Conservation (phyloP, 2,797 vertebrate species). For the Galaxias olidus region DNA sequence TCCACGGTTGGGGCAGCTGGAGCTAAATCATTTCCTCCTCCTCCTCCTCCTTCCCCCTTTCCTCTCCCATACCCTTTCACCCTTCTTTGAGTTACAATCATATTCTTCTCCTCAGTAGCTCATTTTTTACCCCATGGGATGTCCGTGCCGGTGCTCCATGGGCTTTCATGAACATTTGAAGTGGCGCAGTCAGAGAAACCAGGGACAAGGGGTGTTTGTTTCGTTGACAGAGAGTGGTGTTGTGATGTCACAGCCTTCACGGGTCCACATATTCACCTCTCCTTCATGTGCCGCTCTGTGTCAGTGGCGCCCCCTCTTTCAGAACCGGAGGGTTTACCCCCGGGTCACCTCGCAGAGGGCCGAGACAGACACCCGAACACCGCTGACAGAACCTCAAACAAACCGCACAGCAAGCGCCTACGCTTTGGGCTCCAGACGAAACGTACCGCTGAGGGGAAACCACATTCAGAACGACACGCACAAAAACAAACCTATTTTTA, state of each 20-base stretch:
- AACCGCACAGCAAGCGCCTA: conserved; percentile 20
- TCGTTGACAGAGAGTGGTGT: background rate
- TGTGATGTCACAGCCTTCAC: background rate
- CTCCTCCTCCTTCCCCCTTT: background rate
- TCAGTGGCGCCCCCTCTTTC: conserved; percentile 5
- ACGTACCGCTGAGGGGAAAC: too few species aligned
- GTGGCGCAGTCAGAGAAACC: background rate
- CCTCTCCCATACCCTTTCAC: conserved; percentile 21
- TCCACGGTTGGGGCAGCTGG: conserved; percentile 41
- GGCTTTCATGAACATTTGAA: background rate
- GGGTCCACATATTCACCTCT: conserved; percentile 5
- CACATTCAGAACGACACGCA: too few species aligned
- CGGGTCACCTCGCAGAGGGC: conserved; percentile 11
- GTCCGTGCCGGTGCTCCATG: background rate
- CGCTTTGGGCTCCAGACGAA: background rate
- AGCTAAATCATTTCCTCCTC: conserved; percentile 56
- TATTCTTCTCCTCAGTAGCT: background rate
- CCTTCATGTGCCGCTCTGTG: background rate
- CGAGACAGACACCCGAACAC: conserved; percentile 5
- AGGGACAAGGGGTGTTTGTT: background rate
- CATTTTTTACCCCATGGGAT: background rate
- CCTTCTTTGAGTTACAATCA: conserved; percentile 30
- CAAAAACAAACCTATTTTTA: too few species aligned
- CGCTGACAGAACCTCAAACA: conserved; percentile 30
- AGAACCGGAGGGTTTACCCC: conserved; percentile 10